phyloP scores from a whole-genome alignment of 2,888 invertebrate species.

The Amphipyra berbera region DNA sequence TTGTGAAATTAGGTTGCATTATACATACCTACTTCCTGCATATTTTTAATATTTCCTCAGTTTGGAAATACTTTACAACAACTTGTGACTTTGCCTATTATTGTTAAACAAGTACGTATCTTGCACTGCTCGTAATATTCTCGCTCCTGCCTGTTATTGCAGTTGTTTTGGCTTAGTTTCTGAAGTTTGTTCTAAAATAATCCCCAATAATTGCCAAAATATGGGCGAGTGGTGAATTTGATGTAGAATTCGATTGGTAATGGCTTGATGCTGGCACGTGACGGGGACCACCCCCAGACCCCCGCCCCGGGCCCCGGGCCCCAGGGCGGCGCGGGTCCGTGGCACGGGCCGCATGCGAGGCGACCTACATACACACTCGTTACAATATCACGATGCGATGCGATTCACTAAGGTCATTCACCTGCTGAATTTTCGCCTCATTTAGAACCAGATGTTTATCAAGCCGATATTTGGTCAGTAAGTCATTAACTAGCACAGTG shows the following conservation, averaged over 20 bases:
- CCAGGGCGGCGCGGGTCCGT: conserved; percentile 5
- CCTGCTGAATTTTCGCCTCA: conserved; percentile 14
- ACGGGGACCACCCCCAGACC: conserved; percentile 1
- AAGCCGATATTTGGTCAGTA: neutral
- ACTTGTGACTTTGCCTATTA: no score
- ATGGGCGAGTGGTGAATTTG: conserved; percentile 9
- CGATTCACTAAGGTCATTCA: conserved; percentile 28
- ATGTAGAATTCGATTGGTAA: conserved; percentile 34
- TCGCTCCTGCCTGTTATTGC: no score
- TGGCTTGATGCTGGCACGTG: conserved; percentile 29
- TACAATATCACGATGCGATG: conserved; percentile 38
- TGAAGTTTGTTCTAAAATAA: no score
- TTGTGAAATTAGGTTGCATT: no score
- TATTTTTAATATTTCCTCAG: no score
- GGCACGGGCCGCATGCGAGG: conserved; percentile 18
- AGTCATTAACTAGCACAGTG: neutral
- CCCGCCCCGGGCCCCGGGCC: neutral
- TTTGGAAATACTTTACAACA: no score
- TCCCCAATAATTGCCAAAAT: neutral
- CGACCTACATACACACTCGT: conserved; percentile 48
- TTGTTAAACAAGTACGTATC: no score
- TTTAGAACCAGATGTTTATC: neutral
- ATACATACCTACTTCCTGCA: no score
- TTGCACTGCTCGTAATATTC: no score
- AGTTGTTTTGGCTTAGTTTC: no score